Evolutionary conservation across 2,113 vertebrate genomes (phyloP).

Genomic region (Upupa epops): DNA sequence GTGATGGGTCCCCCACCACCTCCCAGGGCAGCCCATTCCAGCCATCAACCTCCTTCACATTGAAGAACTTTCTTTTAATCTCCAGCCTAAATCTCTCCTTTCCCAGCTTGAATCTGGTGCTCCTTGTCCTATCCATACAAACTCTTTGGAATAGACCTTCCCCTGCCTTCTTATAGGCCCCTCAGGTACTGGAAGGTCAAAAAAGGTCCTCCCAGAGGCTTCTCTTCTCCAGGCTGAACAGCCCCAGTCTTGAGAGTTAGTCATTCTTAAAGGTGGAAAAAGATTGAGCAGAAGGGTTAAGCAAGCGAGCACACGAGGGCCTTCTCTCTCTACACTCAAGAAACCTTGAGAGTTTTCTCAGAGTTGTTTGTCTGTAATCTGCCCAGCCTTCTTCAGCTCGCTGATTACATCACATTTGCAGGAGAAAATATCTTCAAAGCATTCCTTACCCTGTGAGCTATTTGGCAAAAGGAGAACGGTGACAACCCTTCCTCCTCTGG

Average conservation of each 20-base stretch:
- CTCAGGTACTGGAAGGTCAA: too few relatives aligned
- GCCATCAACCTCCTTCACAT: too few relatives aligned
- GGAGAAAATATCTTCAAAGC: slow-evolving; percentile 58
- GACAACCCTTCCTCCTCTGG: slow-evolving; percentile 38
- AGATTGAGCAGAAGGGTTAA: not conserved
- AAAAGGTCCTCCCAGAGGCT: too few relatives aligned
- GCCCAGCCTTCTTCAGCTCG: not conserved
- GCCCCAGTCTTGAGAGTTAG: not conserved
- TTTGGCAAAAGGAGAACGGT: slow-evolving; percentile 29
- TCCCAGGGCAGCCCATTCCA: too few relatives aligned
- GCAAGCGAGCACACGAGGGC: not conserved
- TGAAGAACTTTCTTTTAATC: too few relatives aligned
- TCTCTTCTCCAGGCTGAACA: too few relatives aligned
- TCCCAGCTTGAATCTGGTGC: too few relatives aligned
- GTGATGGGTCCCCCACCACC: too few relatives aligned
- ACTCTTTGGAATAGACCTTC: too few relatives aligned
- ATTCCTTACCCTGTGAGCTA: slow-evolving; percentile 44
- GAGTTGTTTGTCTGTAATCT: not conserved
- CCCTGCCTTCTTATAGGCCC: too few relatives aligned
- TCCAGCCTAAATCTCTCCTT: too few relatives aligned
- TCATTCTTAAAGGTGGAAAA: not conserved
- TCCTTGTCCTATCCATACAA: too few relatives aligned
- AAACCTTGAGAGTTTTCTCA: not conserved
- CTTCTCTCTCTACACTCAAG: not conserved
- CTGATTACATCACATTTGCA: slow-evolving; percentile 15